Evolutionary conservation across 2,113 vertebrate species (phyloP).

Genomic region (Pteruthius melanotis): DNA sequence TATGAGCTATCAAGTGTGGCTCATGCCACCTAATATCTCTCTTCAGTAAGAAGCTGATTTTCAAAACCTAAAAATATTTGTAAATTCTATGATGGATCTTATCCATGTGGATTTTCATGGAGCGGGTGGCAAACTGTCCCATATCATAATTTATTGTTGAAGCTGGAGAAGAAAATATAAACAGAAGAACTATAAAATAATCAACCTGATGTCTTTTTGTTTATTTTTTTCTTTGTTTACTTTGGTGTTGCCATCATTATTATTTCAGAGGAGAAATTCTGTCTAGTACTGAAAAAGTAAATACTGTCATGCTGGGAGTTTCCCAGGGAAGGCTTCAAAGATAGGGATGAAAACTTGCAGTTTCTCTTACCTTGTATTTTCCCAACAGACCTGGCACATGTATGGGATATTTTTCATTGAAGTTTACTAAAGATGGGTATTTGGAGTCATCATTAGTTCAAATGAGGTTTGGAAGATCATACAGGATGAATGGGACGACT

Average conservation of each 20-base stretch:
- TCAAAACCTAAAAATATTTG: not conserved
- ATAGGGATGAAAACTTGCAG: not conserved
- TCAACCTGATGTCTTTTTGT: not conserved
- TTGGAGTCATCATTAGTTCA: not conserved
- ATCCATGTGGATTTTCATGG: not conserved
- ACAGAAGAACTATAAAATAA: not conserved
- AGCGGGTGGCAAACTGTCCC: not conserved
- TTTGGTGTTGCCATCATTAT: not conserved
- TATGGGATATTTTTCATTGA: not conserved
- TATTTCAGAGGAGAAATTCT: not conserved
- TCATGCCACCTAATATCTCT: not conserved
- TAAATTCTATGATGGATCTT: not conserved
- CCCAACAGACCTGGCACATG: not conserved
- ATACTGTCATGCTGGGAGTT: not conserved
- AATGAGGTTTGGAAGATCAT: not conserved
- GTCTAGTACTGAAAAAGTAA: not conserved
- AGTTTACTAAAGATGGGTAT: not conserved
- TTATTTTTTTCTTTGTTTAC: not conserved
- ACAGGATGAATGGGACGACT: not conserved
- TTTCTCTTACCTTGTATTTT: not conserved
- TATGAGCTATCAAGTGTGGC: not conserved
- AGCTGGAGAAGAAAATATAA: not conserved
- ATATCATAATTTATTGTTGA: not conserved
- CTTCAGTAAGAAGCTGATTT: not conserved
- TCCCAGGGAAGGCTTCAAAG: not conserved